Evolutionary conservation across 2,888 invertebrate genomes (phyloP).

Genomic region (Amblyjoppa proteus): DNA sequence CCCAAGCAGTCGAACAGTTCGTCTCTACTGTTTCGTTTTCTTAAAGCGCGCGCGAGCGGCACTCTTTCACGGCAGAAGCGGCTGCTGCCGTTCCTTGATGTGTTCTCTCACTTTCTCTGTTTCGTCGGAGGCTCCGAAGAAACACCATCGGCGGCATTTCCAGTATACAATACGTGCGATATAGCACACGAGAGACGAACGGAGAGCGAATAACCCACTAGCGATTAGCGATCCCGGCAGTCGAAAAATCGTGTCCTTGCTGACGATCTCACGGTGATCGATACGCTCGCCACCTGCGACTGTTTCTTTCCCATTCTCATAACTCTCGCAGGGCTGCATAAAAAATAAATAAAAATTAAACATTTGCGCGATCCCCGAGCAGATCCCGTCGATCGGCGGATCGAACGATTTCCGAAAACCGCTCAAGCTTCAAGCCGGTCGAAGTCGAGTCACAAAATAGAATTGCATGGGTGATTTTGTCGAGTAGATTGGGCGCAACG

Average conservation of each 20-base stretch:
- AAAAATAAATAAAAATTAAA: neutral
- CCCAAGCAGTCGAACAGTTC: slow-evolving; percentile 75
- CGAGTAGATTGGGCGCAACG: too few species aligned
- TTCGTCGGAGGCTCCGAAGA: slow-evolving; percentile 19
- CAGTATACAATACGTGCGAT: slow-evolving; percentile 58
- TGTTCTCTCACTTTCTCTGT: slow-evolving; percentile 12
- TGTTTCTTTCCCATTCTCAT: slow-evolving; percentile 32
- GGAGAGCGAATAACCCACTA: neutral
- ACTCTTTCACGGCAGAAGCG: slow-evolving; percentile 33
- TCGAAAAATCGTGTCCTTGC: slow-evolving; percentile 41
- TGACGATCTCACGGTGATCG: slow-evolving; percentile 63
- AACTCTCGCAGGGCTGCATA: neutral
- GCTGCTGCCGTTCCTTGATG: slow-evolving; percentile 12
- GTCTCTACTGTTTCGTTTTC: slow-evolving; percentile 60
- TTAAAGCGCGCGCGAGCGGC: slow-evolving; percentile 60
- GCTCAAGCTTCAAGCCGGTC: neutral
- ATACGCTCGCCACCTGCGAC: slow-evolving; percentile 60
- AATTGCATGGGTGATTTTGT: too few species aligned
- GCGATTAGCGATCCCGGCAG: slow-evolving; percentile 57
- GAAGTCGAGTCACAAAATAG: neutral
- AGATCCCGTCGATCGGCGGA: neutral
- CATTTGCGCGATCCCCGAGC: neutral
- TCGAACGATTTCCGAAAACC: slow-evolving; percentile 27
- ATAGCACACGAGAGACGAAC: slow-evolving; percentile 52
- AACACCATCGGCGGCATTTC: slow-evolving; percentile 58